Conservation (phyloP, 2,888 invertebrate genomes). For the Xylocampa areola region DNA sequence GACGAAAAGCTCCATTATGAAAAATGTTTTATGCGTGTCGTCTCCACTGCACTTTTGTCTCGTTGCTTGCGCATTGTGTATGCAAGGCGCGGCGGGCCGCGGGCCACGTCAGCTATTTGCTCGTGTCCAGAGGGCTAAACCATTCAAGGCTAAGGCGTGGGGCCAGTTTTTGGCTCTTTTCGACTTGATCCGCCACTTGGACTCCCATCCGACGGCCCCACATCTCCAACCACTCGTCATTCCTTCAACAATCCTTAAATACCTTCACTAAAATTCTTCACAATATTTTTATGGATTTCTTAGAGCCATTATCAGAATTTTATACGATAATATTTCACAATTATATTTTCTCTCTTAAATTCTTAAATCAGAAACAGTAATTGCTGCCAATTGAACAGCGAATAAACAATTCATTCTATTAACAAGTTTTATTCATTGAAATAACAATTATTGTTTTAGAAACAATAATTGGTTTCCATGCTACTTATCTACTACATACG, state of each 20-base stretch:
- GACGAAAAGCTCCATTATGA: conserved; percentile 13
- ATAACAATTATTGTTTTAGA: conserved; percentile 52
- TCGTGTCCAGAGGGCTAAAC: conserved; percentile 89
- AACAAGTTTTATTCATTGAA: conserved; percentile 55
- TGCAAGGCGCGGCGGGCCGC: conserved; percentile 87
- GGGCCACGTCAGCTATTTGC: conserved; percentile 89
- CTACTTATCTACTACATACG: conserved; percentile 57
- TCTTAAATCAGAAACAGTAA: conserved; percentile 51
- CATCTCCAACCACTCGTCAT: conserved; percentile 41
- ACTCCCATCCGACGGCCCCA: conserved; percentile 52
- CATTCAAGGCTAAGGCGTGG: conserved; percentile 88
- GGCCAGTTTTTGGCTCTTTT: conserved; percentile 88
- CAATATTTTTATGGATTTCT: conserved; percentile 47
- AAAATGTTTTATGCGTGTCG: conserved; percentile 51
- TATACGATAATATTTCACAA: conserved; percentile 42
- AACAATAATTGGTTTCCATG: conserved; percentile 59
- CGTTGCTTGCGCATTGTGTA: conserved; percentile 82
- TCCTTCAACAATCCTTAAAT: conserved; percentile 51
- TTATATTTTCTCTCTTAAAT: conserved; percentile 51
- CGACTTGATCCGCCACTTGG: conserved; percentile 80
- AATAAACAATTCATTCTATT: conserved; percentile 52
- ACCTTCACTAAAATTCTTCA: conserved; percentile 37
- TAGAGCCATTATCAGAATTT: conserved; percentile 45
- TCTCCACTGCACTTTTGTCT: conserved; percentile 67
- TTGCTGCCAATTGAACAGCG: conserved; percentile 55